Evolutionary conservation across 2,888 invertebrate genomes (phyloP).

Genomic region (Phasia obesa): DNA sequence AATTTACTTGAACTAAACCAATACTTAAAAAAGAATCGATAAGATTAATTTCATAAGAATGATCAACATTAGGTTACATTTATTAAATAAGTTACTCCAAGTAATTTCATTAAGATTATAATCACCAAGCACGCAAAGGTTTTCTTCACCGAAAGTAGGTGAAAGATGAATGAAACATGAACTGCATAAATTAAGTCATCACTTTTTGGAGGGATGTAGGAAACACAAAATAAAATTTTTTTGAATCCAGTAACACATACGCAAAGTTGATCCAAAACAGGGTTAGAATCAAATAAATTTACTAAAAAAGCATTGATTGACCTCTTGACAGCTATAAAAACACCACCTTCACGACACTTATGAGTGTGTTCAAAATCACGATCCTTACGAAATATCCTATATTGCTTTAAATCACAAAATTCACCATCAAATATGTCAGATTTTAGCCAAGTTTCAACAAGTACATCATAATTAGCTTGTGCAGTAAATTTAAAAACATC

Average conservation of each 20-base stretch:
- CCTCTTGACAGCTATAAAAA: background rate
- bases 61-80: background rate
- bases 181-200: background rate
- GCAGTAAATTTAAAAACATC: conserved; percentile 12
- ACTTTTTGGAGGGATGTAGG: background rate
- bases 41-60: background rate
- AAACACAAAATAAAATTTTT: background rate
- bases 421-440: conserved; percentile 6
- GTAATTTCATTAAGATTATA: conserved; percentile 2
- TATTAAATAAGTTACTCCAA: conserved; percentile 7
- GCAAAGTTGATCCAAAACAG: background rate
- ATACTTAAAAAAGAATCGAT: background rate
- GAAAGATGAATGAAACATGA: conserved; percentile 15
- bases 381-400: background rate
- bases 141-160: background rate
- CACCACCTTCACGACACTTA: background rate
- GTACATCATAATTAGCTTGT: conserved; percentile 2
- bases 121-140: conserved; percentile 5
- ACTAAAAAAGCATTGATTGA: background rate
- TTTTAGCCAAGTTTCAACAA: conserved; percentile 17
- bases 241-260: background rate
- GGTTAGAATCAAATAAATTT: background rate
- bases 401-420: conserved; percentile 4
- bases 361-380: too few species aligned
- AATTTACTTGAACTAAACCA: background rate